phyloP scores from a whole-genome alignment of 2,113 vertebrate genomes.

The Odocoileus virginianus region DNA sequence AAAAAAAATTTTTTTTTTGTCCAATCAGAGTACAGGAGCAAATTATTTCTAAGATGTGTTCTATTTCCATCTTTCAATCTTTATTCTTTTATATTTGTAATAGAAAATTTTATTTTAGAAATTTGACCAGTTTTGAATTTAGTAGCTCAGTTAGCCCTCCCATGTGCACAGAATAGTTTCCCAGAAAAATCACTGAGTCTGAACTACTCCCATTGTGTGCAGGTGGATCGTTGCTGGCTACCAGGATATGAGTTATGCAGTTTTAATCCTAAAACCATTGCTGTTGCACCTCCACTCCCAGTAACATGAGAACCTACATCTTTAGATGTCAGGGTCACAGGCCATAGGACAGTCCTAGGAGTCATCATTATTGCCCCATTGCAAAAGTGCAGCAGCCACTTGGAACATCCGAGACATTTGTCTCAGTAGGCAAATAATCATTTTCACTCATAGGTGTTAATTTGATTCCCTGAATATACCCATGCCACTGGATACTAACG shows the following conservation, averaged over 20 bases:
- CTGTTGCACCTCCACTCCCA: background rate
- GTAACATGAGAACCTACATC: background rate
- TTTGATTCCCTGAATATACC: background rate
- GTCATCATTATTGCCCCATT: background rate
- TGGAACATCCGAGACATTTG: background rate
- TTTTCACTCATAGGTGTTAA: background rate
- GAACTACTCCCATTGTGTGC: background rate
- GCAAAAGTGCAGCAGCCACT: background rate
- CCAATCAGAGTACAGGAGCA: background rate
- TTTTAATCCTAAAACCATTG: background rate
- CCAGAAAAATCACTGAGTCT: background rate
- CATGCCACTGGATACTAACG: background rate
- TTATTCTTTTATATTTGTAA: background rate
- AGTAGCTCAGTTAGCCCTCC: background rate
- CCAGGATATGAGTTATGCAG: background rate
- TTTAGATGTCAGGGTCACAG: background rate
- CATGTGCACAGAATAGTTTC: background rate
- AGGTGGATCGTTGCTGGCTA: background rate
- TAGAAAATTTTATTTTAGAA: slow-evolving; percentile 8
- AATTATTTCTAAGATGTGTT: background rate
- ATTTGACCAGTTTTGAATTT: background rate
- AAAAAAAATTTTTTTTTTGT: background rate
- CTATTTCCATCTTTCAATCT: background rate
- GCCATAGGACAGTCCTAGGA: background rate
- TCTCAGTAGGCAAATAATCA: background rate